A percentile compares a stretch with the other conserved stretches of the same genome.
phyloP scores from a whole-genome alignment of 2,113 vertebrate genomes.

The Callipepla californica region DNA sequence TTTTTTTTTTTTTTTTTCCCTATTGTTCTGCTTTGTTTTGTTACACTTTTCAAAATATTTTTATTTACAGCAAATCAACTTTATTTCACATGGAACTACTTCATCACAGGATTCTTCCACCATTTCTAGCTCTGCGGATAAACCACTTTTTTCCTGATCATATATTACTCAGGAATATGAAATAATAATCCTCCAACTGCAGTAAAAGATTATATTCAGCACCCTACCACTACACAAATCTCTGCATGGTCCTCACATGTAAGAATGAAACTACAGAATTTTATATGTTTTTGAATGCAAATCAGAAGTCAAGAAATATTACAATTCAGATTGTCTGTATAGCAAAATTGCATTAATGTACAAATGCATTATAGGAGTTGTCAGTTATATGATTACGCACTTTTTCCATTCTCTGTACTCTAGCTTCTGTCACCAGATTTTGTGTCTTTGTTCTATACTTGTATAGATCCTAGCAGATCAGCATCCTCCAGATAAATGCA shows the following conservation, averaged over 20 bases:
- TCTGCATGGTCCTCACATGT: neutral
- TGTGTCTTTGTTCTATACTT: neutral
- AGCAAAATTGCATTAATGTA: neutral
- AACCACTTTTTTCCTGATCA: neutral
- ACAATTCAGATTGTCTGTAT: neutral
- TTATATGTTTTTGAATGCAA: neutral
- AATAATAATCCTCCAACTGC: neutral
- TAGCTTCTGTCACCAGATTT: neutral
- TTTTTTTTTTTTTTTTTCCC: neutral
- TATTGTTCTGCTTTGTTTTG: neutral
- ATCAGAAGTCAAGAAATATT: neutral
- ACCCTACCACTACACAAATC: accelerated
- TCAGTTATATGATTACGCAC: neutral
- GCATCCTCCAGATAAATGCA: neutral
- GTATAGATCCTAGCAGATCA: neutral
- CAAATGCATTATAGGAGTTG: neutral
- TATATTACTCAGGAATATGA: neutral
- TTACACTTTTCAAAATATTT: neutral
- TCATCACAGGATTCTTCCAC: neutral
- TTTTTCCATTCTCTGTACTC: neutral
- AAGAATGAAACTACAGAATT: neutral
- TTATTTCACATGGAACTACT: neutral
- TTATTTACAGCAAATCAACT: neutral
- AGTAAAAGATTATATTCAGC: neutral
- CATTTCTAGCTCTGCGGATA: neutral